Base-by-base conservation (phyloP, 2,797 vertebrate species). In the Peromyscus eremicus region DNA sequence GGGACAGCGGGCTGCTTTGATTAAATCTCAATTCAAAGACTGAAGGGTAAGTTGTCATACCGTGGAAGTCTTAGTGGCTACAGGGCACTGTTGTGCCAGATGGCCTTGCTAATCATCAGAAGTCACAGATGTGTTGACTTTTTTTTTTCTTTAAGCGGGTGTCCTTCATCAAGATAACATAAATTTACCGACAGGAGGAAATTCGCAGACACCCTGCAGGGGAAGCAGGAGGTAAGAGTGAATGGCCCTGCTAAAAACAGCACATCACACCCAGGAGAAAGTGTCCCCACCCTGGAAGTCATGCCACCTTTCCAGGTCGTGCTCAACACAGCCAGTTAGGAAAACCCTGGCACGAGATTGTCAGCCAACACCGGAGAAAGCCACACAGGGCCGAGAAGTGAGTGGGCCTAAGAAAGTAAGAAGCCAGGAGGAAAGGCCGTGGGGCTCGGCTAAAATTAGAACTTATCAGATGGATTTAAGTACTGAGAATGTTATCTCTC, bases 401-500 rank as follows among this genome's bases (percentile, higher is more conserved):
- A 52, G 32, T 49, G 93, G 88, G 46, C 88, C 62, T 0, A 55
- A 46, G 93, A 95, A 98, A 98, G 87, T 85, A 96, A 98, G 94
- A 97, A 97, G 66, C 73, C 57, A 93, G 43, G 89, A 82, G 40
- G 52, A 92, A 97, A 98, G 97, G 97, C 98, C 94, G 86, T 96
- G 75, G 91, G 92, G 10, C 0, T 55, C 91, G 96, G 95, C 96
- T 98, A 98, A 98, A 98, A 98, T 98, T 98, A 98, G 98, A 98
- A 97, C 93, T 97, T 98, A 98, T 96, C 98, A 97, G 97, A 98
- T 94, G 86, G 95, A 98, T 97, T 90, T 97, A 94, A 98, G 97
- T 96, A 16, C 0, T 90, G 96, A 98, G 98, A 98, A 98, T 96
- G 97, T 98, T 98, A 98, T 98, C 98, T 98, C 91, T 95, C 98